Conservation (phyloP, 2,113 vertebrate species). For the Cyanoliseus patagonus region DNA sequence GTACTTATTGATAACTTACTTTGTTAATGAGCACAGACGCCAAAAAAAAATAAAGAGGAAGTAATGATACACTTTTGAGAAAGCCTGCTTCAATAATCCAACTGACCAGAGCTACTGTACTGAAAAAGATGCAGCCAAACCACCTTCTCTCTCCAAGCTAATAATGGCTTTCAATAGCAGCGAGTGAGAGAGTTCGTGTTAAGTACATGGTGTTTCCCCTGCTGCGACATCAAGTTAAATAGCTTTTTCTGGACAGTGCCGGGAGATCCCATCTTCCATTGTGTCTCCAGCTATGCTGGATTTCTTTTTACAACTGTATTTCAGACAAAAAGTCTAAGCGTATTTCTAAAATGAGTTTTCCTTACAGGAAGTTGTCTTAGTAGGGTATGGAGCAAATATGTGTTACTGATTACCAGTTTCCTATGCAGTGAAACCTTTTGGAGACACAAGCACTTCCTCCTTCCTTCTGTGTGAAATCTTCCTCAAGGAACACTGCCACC, state of each 20-base stretch:
- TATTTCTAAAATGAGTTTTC: not conserved
- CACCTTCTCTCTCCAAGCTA: not conserved
- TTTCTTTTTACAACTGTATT: not conserved
- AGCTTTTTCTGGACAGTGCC: not conserved
- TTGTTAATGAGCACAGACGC: not conserved
- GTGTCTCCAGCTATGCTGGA: not conserved
- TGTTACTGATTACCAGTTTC: not conserved
- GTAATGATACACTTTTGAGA: not conserved
- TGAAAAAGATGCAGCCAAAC: not conserved
- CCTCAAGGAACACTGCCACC: not conserved
- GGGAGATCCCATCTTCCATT: not conserved
- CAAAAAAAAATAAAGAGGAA: not conserved
- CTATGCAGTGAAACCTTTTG: not conserved
- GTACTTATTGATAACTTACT: not conserved
- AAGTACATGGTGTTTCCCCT: not conserved
- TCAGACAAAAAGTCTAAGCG: not conserved
- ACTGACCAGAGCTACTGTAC: not conserved
- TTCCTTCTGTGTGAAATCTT: not conserved
- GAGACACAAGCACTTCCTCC: not conserved
- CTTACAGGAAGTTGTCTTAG: not conserved
- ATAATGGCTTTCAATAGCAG: not conserved
- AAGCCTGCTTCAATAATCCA: not conserved
- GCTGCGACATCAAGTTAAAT: not conserved
- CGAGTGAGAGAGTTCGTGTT: accelerated
- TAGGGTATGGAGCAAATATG: not conserved